These are phyloP conservation scores for Tragelaphus buxtoni DNA, from an alignment of 2,113 vertebrate genomes.

Conservation along the genomic window DNA sequence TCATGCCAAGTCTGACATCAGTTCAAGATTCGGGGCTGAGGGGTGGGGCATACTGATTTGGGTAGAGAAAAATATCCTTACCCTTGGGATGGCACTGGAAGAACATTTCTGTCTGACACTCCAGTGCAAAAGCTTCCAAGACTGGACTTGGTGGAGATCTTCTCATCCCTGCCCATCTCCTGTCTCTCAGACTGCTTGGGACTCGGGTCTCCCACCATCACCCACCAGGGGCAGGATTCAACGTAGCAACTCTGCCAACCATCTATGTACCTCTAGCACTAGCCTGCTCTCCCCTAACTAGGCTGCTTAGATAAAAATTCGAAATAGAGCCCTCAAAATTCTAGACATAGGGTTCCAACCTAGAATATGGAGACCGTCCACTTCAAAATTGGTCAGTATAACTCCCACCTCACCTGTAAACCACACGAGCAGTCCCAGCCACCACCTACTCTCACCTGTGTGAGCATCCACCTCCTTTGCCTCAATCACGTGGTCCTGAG, in stretches of 20 bases:
- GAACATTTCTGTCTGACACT: not conserved
- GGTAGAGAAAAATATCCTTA: not conserved
- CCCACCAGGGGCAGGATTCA: not conserved
- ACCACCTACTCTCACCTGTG: not conserved
- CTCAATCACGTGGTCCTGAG: not conserved
- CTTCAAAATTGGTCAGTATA: not conserved
- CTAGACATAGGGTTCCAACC: not conserved
- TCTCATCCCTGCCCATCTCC: fast-evolving
- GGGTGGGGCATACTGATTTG: not conserved
- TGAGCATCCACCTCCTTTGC: not conserved
- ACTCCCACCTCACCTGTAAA: not conserved
- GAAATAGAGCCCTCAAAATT: not conserved
- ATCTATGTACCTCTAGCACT: no score
- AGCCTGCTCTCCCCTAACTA: not conserved
- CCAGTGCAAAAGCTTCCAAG: fast-evolving
- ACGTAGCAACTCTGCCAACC: fast-evolving
- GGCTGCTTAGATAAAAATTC: not conserved
- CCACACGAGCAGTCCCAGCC: fast-evolving
- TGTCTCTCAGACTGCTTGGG: not conserved
- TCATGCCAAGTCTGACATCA: fast-evolving
- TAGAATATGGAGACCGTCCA: not conserved
- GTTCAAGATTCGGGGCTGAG: fast-evolving
- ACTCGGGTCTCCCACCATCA: not conserved
- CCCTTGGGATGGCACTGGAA: not conserved
- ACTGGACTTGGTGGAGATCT: not conserved